Evolutionary conservation across 2,797 vertebrate species (phyloP).

Genomic region (Aratinga solstitialis): DNA sequence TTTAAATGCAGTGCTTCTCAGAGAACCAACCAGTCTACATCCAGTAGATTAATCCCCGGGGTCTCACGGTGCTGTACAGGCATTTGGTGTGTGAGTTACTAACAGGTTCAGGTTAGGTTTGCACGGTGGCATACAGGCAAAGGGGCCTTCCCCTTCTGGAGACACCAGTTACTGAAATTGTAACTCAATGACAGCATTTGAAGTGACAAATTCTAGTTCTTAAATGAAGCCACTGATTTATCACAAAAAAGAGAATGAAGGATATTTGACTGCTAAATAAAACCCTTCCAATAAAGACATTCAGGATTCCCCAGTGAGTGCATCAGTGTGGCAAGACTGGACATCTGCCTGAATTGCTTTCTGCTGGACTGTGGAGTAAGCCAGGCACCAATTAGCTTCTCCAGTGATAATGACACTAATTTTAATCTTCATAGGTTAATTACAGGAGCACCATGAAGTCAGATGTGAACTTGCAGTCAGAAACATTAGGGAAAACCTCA

Average conservation of each 20-base stretch:
- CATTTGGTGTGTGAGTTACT: constrained; percentile 4
- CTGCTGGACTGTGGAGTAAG: constrained; percentile 18
- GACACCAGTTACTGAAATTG: neutral
- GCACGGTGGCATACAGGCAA: neutral
- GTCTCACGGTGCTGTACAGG: neutral
- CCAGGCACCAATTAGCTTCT: constrained; percentile 50
- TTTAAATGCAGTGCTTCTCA: constrained; percentile 55
- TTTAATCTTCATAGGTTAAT: constrained; percentile 58
- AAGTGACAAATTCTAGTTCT: neutral
- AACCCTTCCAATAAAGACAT: neutral
- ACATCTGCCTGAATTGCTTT: constrained; percentile 18
- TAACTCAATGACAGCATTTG: neutral
- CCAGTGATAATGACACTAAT: constrained; percentile 46
- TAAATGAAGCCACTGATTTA: neutral
- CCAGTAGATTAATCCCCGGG: constrained; percentile 59
- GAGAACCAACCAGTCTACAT: constrained; percentile 55
- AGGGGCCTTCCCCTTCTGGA: constrained; percentile 1
- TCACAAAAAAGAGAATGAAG: neutral
- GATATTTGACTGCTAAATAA: neutral
- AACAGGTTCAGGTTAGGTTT: neutral
- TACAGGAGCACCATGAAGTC: constrained; percentile 16
- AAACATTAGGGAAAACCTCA: neutral
- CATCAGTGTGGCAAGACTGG: neutral
- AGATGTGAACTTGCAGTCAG: neutral
- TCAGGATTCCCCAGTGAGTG: neutral